These are phyloP conservation scores for Eleginops maclovinus DNA, from an alignment of 2,113 vertebrate species.

Conservation along the genomic window DNA sequence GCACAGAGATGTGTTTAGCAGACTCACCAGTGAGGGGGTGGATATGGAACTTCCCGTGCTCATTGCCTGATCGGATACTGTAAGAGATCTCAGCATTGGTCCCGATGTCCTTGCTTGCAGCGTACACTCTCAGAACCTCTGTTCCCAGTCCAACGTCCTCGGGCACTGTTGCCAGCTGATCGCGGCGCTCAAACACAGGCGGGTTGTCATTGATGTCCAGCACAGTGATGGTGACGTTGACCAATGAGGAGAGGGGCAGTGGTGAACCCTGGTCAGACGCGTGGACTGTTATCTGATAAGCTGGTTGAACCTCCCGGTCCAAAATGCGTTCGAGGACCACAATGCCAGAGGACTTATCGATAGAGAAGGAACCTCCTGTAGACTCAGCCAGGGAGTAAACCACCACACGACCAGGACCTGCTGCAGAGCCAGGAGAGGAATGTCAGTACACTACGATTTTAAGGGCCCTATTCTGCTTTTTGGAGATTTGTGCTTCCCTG, in stretches of 20 bases:
- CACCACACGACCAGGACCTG: conserved; percentile 90
- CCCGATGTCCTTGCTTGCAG: conserved; percentile 96
- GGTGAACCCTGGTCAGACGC: conserved; percentile 90
- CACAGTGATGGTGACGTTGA: conserved; percentile 91
- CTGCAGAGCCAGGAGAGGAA: conserved; percentile 60
- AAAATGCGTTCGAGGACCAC: conserved; percentile 90
- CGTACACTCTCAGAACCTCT: conserved; percentile 90
- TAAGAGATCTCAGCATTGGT: conserved; percentile 97
- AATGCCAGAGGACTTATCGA: conserved; percentile 90
- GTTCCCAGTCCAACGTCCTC: conserved; percentile 91
- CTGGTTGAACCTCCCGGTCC: conserved; percentile 92
- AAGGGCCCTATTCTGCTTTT: no score
- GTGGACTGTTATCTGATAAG: conserved; percentile 89
- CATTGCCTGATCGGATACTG: conserved; percentile 93
- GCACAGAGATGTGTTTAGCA: neutral
- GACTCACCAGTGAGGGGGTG: conserved; percentile 89
- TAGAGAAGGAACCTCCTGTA: conserved; percentile 89
- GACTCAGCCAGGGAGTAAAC: conserved; percentile 91
- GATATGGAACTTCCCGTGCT: conserved; percentile 93
- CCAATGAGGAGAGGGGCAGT: conserved; percentile 86
- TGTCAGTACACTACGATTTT: neutral
- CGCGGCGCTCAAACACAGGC: conserved; percentile 94
- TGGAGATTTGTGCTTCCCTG: no score
- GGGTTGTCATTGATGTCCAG: conserved; percentile 98
- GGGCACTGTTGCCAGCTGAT: conserved; percentile 91